These are phyloP conservation scores for Typhlichthys eigenmanni DNA, from an alignment of 2,797 vertebrate species.

Conservation along the genomic window DNA sequence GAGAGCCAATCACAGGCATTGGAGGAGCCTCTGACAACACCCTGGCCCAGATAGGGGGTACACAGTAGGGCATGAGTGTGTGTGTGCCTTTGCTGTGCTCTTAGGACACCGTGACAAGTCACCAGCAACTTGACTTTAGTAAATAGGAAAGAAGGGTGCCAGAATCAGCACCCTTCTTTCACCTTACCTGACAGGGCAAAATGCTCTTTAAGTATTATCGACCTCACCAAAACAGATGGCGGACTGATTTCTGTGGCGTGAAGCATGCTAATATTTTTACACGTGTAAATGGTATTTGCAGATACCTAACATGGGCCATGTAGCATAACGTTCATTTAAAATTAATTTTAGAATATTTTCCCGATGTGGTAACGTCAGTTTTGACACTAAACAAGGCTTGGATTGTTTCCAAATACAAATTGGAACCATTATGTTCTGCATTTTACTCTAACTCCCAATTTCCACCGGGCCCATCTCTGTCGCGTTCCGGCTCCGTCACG, in stretches of 20 bases:
- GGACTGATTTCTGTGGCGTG: too few species aligned
- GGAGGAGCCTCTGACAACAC: constrained; percentile 38
- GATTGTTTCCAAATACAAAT: constrained; percentile 12
- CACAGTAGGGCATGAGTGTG: constrained; percentile 54
- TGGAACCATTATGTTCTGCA: neutral
- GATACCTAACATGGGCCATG: too few species aligned
- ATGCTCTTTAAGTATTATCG: too few species aligned
- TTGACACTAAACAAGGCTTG: neutral
- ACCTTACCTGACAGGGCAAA: constrained; percentile 6
- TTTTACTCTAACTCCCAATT: neutral
- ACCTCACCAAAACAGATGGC: too few species aligned
- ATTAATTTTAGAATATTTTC: neutral
- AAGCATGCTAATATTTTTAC: too few species aligned
- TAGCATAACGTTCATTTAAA: too few species aligned
- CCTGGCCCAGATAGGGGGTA: constrained; percentile 54
- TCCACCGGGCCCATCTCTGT: too few species aligned
- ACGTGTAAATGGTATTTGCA: too few species aligned
- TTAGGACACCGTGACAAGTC: constrained; percentile 61
- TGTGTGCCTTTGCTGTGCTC: constrained; percentile 52
- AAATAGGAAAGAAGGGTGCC: constrained; percentile 16
- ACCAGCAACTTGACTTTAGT: constrained; percentile 44
- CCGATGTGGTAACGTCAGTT: neutral
- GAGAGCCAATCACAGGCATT: constrained; percentile 40
- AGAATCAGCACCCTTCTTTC: constrained; percentile 29
- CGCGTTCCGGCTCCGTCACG: too few species aligned